Evolutionary conservation across 2,113 vertebrate species (phyloP).

Genomic region (Nesospiza acunhae): DNA sequence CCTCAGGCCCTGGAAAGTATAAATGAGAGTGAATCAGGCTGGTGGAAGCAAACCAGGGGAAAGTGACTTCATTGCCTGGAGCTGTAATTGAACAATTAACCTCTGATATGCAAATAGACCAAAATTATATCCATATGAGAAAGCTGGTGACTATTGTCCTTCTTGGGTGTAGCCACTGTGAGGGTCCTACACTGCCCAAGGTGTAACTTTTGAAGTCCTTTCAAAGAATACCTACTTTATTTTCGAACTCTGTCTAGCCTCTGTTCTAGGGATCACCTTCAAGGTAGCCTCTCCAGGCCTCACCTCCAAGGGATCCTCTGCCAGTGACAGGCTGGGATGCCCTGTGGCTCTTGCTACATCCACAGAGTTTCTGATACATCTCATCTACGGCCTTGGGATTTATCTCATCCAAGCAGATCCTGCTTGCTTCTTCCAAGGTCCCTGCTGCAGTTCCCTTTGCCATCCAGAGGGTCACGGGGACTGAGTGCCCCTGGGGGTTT

Average conservation of each 20-base stretch:
- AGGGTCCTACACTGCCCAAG: neutral
- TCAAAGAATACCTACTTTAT: neutral
- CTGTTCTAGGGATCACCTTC: neutral
- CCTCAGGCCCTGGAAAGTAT: neutral
- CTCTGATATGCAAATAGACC: neutral
- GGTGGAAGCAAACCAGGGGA: neutral
- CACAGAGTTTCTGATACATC: neutral
- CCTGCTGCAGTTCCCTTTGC: neutral
- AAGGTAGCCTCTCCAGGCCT: neutral
- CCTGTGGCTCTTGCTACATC: neutral
- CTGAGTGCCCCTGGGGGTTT: neutral
- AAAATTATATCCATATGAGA: neutral
- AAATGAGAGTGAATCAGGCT: neutral
- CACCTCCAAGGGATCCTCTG: neutral
- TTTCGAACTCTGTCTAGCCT: neutral
- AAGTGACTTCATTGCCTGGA: neutral
- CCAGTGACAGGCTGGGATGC: neutral
- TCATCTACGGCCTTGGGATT: neutral
- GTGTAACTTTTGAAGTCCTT: neutral
- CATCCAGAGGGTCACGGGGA: accelerated
- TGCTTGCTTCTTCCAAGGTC: neutral
- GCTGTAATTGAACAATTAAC: neutral
- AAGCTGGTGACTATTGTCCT: no score
- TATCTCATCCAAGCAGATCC: neutral
- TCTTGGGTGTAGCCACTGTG: neutral